A percentile compares a stretch with the other conserved stretches of the same genome.
Conservation (phyloP, 1,140 invertebrate genomes). For the Drosophila carrolli region DNA sequence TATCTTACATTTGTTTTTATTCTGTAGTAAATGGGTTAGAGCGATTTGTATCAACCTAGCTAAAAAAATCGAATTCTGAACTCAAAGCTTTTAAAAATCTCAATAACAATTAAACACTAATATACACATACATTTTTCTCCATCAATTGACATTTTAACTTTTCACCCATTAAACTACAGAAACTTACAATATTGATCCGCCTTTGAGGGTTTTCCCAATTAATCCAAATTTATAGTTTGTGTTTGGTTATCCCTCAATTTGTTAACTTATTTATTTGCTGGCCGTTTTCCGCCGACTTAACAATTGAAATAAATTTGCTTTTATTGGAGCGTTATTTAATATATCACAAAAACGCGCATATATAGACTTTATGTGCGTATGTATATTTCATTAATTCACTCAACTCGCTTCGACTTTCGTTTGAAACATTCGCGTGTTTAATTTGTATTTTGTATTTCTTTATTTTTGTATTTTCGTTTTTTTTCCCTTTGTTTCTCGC, state of each 20-base stretch:
- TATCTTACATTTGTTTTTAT: no score
- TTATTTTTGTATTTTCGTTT: conserved; percentile 20
- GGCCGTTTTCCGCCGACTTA: conserved; percentile 8
- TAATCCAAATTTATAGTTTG: conserved; percentile 28
- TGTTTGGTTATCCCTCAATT: conserved; percentile 8
- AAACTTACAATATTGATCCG: conserved; percentile 28
- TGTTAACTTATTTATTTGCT: conserved; percentile 30
- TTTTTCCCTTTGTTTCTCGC: conserved; percentile 44
- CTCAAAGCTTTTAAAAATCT: no score
- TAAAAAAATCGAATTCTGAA: no score
- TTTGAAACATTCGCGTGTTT: conserved; percentile 70
- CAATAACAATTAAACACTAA: no score
- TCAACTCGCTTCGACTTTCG: conserved; percentile 54
- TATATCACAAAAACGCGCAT: conserved; percentile 35
- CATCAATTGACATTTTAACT: background rate
- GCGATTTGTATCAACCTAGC: no score
- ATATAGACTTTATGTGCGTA: background rate
- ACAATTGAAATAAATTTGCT: conserved; percentile 37
- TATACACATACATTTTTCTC: no score
- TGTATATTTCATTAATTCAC: conserved; percentile 53
- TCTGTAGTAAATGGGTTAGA: no score
- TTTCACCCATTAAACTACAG: background rate
- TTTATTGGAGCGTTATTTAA: conserved; percentile 46
- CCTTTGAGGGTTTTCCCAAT: conserved; percentile 7
- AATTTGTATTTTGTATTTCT: conserved; percentile 45